Evolutionary conservation across 2,113 vertebrate species (phyloP), one percentile per base, ranked within the genome.

Genomic region (Australoheros scitulus): DNA sequence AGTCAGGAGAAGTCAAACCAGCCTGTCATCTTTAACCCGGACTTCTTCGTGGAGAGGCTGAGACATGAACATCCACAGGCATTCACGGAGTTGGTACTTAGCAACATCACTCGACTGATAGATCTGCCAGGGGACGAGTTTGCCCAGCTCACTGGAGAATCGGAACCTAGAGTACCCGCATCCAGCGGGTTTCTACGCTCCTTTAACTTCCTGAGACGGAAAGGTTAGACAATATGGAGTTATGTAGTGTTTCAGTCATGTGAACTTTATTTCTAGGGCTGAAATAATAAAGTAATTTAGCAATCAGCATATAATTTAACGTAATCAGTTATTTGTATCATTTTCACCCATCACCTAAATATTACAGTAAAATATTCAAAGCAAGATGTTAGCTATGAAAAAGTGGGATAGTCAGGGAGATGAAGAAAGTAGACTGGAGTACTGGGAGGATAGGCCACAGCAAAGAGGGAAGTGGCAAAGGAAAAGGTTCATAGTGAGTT

Each of bases 1-100:
- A 97, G 96, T 93, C 97, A 96, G 87, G 97, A 97, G 56, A 95
- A 95, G 83, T 94, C 96, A 77, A 91, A 94, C 77, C 77, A 91
- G 89, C 96, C 98, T 0, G 95, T 99, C 86, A 98, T 99, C 90
- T 99, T 98, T 92, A 98, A 99, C 90, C 98, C 98, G 1, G 98
- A 99, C 90, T 99, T 99, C 93, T 99, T 98, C 82, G 98, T 99
- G 92, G 98, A 99, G 91, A 97, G 98, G 80, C 93, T 99, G 76
- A 96, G 96, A 64, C 97, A 99, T 83, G 98, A 99, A 89, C 96
- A 96, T 68, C 98, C 97, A 0, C 96, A 97, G 63, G 94, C 94
- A 55, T 99, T 98, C 90, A 95, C 95, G 0, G 98, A 99, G 89
- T 87, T 99, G 32, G 93, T 99, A 29, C 97, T 99, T 76, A 98